Percentiles rank a stretch among this genome's conserved stretches.
Evolutionary conservation across 1,140 invertebrate species (phyloP).

Genomic region (Habropoda laboriosa): DNA sequence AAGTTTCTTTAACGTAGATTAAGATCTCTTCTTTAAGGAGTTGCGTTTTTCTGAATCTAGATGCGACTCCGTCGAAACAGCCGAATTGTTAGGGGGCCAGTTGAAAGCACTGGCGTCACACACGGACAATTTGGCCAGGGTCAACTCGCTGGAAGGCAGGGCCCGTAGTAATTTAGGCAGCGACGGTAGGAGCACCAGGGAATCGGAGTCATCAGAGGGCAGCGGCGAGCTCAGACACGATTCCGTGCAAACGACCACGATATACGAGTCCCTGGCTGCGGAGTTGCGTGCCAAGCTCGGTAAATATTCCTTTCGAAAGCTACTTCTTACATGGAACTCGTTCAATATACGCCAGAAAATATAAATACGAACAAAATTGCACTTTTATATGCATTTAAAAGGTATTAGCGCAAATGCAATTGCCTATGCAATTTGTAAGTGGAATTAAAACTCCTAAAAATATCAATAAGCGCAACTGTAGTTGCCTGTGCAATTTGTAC

Average conservation of each 20-base stretch:
- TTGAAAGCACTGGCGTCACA: conserved; percentile 91
- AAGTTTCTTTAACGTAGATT: too few relatives aligned
- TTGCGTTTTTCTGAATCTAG: conserved; percentile 58
- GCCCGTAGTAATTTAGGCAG: conserved; percentile 87
- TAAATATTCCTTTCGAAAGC: conserved; percentile 28
- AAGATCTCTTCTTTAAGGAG: neutral
- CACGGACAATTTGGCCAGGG: conserved; percentile 93
- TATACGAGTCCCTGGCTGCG: conserved; percentile 95
- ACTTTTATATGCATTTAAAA: too few relatives aligned
- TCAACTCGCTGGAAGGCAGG: conserved; percentile 84
- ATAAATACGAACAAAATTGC: too few relatives aligned
- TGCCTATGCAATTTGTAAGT: too few relatives aligned
- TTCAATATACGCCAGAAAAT: too few relatives aligned
- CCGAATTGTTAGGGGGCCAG: conserved; percentile 91
- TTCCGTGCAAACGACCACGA: conserved; percentile 84
- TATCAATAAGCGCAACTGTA: too few relatives aligned
- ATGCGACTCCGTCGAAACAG: conserved; percentile 97
- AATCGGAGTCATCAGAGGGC: conserved; percentile 87
- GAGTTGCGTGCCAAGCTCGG: conserved; percentile 94
- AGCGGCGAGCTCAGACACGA: conserved; percentile 85
- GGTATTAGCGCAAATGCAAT: too few relatives aligned
- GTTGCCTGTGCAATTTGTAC: too few relatives aligned
- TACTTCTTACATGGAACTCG: neutral
- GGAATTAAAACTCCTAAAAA: too few relatives aligned
- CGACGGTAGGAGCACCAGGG: conserved; percentile 88